Percentiles rank a stretch among this genome's conserved stretches.
These are phyloP conservation scores for Chroicocephalus ridibundus DNA, from an alignment of 2,113 vertebrate genomes.

Conservation along the genomic window DNA sequence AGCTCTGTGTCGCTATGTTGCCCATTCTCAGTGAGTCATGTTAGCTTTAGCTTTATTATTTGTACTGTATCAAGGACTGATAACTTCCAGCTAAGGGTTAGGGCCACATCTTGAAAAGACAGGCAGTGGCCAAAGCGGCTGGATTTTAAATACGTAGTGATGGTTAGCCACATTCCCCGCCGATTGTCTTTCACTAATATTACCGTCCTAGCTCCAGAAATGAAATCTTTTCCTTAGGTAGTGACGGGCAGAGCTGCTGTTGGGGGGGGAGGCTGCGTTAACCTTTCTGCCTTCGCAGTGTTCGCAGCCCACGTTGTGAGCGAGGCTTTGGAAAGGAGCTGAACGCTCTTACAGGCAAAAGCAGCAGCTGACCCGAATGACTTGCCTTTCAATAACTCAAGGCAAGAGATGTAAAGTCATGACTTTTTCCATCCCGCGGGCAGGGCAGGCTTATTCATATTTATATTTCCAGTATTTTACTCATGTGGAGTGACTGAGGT, in stretches of 20 bases:
- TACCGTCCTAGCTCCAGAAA: neutral
- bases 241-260: neutral
- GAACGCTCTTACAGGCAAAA: neutral
- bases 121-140: neutral
- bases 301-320: neutral
- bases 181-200: too few species aligned
- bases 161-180: neutral
- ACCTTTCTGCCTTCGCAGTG: neutral
- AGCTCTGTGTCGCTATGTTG: neutral
- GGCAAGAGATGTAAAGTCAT: neutral
- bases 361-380: neutral
- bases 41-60: neutral
- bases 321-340: neutral
- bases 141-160: neutral
- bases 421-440: neutral
- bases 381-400: neutral
- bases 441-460: neutral
- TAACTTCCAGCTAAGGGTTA: neutral
- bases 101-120: neutral
- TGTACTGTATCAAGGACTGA: neutral
- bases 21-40: neutral
- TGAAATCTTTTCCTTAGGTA: neutral
- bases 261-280: neutral
- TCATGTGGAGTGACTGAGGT: neutral
- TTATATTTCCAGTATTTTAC: neutral